A percentile compares a stretch with the other conserved stretches of the same genome.
Conservation (phyloP, 64 coral and sea anemone genomes). For the Pachyseris speciosa region DNA sequence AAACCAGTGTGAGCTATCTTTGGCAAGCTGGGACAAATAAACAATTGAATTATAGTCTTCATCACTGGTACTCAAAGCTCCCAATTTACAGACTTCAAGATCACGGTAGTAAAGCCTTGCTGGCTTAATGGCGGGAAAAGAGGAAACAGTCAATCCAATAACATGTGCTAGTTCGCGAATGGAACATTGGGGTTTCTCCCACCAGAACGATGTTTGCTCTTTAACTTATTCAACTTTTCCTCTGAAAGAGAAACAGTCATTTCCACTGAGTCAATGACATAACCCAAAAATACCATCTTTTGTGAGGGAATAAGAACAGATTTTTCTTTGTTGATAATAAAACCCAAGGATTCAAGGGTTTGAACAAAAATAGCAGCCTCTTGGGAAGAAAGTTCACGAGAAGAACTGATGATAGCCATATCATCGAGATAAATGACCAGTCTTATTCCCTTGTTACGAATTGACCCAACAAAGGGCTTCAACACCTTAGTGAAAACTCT, state of each 20-base stretch:
- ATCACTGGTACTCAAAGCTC: not conserved
- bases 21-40: not conserved
- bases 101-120: conserved; percentile 47
- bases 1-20: no score
- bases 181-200: not conserved
- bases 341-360: conserved; percentile 1
- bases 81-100: conserved; percentile 17
- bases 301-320: not conserved
- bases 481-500: no score
- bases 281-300: no score
- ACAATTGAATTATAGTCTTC: conserved; percentile 16
- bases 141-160: no score
- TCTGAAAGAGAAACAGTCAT: no score
- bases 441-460: no score
- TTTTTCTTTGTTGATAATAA: not conserved
- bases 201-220: no score
- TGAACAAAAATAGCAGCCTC: not conserved
- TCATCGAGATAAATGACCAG: no score
- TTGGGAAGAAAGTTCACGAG: not conserved
- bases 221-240: no score
- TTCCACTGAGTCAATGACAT: no score
- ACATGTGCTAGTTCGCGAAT: conserved; percentile 17
- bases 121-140: conserved; percentile 44
- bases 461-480: no score
- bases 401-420: no score